Percentiles rank a stretch among this genome's conserved stretches.
Conservation (phyloP, 2,797 vertebrate genomes). For the Tenualosa ilisha region DNA sequence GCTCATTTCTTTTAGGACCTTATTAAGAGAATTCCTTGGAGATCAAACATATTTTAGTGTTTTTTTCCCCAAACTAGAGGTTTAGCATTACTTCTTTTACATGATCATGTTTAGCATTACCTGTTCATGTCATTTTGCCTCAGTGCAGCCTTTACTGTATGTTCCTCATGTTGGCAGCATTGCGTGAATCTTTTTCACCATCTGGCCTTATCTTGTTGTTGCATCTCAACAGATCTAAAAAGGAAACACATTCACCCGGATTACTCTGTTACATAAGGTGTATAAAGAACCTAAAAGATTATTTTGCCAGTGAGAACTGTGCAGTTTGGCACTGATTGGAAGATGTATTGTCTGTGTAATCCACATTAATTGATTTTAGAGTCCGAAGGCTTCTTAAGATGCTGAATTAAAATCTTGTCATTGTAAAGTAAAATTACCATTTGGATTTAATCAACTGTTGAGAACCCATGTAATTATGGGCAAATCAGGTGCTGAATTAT, state of each 20-base stretch:
- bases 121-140: neutral
- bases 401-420: neutral
- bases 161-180: neutral
- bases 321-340: neutral
- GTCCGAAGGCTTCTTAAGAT: neutral
- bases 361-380: neutral
- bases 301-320: neutral
- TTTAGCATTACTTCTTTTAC: neutral
- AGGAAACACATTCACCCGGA: constrained; percentile 26
- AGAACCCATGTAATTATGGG: constrained; percentile 12
- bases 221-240: constrained; percentile 33
- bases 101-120: neutral
- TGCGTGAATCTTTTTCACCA: neutral
- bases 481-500: neutral
- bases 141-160: neutral
- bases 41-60: neutral
- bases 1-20: neutral
- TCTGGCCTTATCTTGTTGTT: constrained; percentile 17
- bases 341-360: neutral
- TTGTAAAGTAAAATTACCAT: neutral
- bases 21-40: neutral
- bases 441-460: neutral
- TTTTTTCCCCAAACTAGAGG: neutral
- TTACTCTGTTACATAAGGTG: constrained; percentile 28
- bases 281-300: neutral